Conservation (phyloP, 2,113 vertebrate species). For the Vicugna pacos region DNA sequence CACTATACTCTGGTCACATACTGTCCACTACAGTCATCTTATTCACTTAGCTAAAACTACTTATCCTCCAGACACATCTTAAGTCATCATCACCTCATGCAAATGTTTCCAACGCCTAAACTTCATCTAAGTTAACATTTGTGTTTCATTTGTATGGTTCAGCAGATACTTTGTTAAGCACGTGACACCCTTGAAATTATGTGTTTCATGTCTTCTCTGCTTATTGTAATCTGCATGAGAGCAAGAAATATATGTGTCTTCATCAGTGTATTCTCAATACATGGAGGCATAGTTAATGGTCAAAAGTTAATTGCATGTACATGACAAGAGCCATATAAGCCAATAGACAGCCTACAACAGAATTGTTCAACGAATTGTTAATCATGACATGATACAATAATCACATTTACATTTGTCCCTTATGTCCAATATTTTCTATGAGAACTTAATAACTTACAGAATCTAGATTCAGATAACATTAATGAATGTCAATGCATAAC, state of each 20-base stretch:
- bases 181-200: neutral
- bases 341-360: neutral
- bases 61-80: neutral
- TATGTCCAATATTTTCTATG: neutral
- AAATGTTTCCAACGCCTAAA: neutral
- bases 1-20: neutral
- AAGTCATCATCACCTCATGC: neutral
- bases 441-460: neutral
- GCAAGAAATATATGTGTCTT: neutral
- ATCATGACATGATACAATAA: neutral
- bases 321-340: neutral
- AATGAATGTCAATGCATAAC: neutral
- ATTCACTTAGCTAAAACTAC: neutral
- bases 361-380: neutral
- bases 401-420: neutral
- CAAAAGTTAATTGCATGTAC: neutral
- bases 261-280: neutral
- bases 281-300: neutral
- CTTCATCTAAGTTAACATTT: neutral
- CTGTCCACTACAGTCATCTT: neutral
- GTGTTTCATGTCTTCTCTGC: neutral
- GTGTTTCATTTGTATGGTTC: neutral
- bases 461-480: constrained; percentile 14
- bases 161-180: neutral
- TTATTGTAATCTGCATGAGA: neutral